These are phyloP conservation scores for Rotaria magnacalcarata DNA, from an alignment of 2,888 invertebrate species.

Conservation along the genomic window DNA sequence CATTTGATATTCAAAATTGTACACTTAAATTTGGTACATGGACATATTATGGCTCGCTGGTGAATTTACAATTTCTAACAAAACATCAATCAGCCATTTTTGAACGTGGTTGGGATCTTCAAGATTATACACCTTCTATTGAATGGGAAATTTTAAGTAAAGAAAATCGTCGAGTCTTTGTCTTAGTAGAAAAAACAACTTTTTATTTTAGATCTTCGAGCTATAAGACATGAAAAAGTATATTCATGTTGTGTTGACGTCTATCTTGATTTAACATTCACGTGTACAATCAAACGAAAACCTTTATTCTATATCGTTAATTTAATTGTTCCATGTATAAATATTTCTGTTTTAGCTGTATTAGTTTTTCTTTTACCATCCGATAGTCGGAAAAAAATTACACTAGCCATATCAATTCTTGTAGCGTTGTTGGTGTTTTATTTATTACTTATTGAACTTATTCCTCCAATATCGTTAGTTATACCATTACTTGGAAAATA, in stretches of 20 bases:
- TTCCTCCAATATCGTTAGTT: constrained; percentile 90
- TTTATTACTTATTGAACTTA: constrained; percentile 86
- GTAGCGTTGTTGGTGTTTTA: constrained; percentile 98
- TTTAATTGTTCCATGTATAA: constrained; percentile 69
- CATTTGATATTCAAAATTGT: constrained; percentile 70
- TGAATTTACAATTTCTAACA: neutral
- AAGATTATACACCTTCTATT: constrained; percentile 41
- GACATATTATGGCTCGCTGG: constrained; percentile 49
- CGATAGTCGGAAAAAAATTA: constrained; percentile 96
- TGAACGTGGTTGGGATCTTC: constrained; percentile 47
- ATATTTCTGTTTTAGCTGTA: constrained; percentile 90
- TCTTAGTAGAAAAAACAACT: neutral
- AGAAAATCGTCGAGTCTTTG: constrained; percentile 37
- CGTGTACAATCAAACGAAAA: constrained; percentile 87
- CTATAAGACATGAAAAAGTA: neutral
- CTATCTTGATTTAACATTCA: constrained; percentile 90
- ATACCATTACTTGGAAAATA: constrained; percentile 68
- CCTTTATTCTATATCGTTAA: constrained; percentile 82
- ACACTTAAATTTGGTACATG: constrained; percentile 84
- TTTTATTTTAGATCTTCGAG: neutral
- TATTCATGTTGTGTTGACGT: constrained; percentile 92
- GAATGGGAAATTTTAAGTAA: constrained; percentile 48
- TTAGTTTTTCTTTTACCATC: constrained; percentile 94
- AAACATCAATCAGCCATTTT: neutral
- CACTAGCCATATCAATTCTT: constrained; percentile 94